Evolutionary conservation across 2,888 invertebrate species (phyloP), one percentile per base, ranked within the genome.

Genomic region (Agrilus mali): DNA sequence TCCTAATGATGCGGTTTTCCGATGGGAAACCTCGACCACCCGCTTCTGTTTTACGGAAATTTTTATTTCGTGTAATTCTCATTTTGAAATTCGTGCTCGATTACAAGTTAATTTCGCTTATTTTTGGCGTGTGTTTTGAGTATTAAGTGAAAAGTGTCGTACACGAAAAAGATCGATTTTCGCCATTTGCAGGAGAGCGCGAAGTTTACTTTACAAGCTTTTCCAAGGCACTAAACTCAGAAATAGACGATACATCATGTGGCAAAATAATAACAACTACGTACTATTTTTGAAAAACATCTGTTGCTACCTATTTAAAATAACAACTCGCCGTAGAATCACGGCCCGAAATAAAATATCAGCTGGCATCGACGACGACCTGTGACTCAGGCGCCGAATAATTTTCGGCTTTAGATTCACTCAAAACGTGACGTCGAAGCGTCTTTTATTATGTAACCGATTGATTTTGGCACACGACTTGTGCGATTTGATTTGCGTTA

Each of bases 221-320:
- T 27, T 27, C 27, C 27, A 27, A 27, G 27, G 27, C 27, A 27
- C 27, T 38, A 38, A 47, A 47, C 27, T 27, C 27, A 27, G 27
- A 51, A 50, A 43, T 49, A 47, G 47, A 39, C 43, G 43, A 45
- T 45, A 46, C 51, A 51, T 50, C 48, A 50, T 50, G 50, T 44
- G 45, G 52, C 47, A 52, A 52, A 52, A 52, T 52, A 52, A 52
- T 46, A 53, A 52, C 49, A 27, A 27, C 27, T 27, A 50, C 48
- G 47, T 50, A 49, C 53, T 55, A 55, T 55, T 54, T 55, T 54
- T 47, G 53, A 51, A 50, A 58, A 60, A 61, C 61, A 61, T 61
- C 60, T 63, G 61, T 61, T 60, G 59, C 53, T 58, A 53, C 53
- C 54, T 53, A 57, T 59, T 58, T 59, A 60, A 60, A 60, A 59